Base-by-base conservation (phyloP, 1,140 invertebrate genomes). In the Lasioglossum baleicum region DNA sequence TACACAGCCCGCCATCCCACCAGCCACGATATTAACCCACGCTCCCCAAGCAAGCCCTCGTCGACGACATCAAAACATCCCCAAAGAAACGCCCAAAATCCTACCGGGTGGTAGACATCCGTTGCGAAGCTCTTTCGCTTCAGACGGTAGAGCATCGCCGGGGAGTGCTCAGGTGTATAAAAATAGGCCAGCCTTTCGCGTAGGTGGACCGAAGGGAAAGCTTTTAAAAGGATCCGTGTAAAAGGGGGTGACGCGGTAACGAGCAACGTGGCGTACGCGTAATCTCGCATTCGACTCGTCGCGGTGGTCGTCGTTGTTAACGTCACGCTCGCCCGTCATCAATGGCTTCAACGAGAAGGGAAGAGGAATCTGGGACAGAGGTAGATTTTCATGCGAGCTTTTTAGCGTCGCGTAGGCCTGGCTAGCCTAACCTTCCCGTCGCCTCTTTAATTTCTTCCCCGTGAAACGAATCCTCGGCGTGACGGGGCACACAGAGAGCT, bases 301-400 rank as follows among this genome's bases (percentile, higher is more conserved):
- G 10, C 11, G 4, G 26, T 63, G 5, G 40, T 70, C 20, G 68
- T 70, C 35, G 76, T 79, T 73, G 69, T 73, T n/a, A 56, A 56
- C 60, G 76, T 48, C 8, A 60, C 69, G 44, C 22, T 11, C 26
- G 44, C 15, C 68, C 53, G 58, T 63, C 76, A 7, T 73, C 69
- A 73, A 72, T 79, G 69, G 69, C 44, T 22, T 17, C 76, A 7
- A 42, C 31, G 44, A 72, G 75, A 64, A 65, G 40, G 76, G n/a
- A 51, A 44, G 35, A 79, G 56, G 76, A 79, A 79, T 79, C 76
- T 79, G 51, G 76, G 76, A 73, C 76, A 73, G 51, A 73, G 51
- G 69, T 48, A 7, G 60, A 79, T 79, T 79, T 79, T 73, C 72
- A 65, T 79, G 76, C 75, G 60, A 72, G 31, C 68, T 35, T 79